phyloP scores from a whole-genome alignment of 2,113 vertebrate species.

The Poeciliopsis retropinna region DNA sequence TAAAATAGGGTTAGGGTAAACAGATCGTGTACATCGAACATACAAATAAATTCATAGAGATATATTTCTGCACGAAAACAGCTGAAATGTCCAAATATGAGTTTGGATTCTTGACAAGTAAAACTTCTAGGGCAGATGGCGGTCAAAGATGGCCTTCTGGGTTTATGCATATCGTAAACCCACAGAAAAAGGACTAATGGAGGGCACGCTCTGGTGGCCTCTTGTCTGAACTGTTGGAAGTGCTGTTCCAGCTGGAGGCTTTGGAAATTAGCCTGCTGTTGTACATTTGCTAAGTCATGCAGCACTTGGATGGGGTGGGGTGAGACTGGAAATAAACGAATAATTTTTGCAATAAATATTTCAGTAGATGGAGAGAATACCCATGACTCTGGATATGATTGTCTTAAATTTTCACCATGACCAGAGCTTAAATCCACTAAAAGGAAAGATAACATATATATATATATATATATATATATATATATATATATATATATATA shows the following conservation, averaged over 20 bases:
- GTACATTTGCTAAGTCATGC: constrained; percentile 53
- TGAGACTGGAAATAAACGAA: constrained; percentile 28
- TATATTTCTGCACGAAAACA: not conserved
- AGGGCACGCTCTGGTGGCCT: constrained; percentile 58
- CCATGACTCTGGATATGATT: not conserved
- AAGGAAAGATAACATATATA: not conserved
- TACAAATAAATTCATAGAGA: not conserved
- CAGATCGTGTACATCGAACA: too few species aligned
- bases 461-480: too few species aligned
- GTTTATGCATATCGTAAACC: constrained; percentile 39
- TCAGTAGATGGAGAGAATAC: not conserved
- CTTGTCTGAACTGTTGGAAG: constrained; percentile 53
- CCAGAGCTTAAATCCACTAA: not conserved
- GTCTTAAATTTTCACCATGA: not conserved
- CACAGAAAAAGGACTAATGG: constrained; percentile 63
- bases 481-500: too few species aligned
- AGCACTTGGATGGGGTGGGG: constrained; percentile 12
- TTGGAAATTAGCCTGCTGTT: constrained; percentile 33
- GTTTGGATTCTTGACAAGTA: constrained; percentile 17
- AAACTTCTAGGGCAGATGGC: constrained; percentile 61
- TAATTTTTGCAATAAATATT: constrained; percentile 11
- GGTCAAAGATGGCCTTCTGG: constrained; percentile 47
- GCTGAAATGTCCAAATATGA: constrained; percentile 4
- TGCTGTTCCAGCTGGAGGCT: constrained; percentile 47
- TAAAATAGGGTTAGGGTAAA: not conserved